These are phyloP conservation scores for Propithecus deckenii DNA, from an alignment of 2,797 vertebrate genomes.

Conservation along the genomic window DNA sequence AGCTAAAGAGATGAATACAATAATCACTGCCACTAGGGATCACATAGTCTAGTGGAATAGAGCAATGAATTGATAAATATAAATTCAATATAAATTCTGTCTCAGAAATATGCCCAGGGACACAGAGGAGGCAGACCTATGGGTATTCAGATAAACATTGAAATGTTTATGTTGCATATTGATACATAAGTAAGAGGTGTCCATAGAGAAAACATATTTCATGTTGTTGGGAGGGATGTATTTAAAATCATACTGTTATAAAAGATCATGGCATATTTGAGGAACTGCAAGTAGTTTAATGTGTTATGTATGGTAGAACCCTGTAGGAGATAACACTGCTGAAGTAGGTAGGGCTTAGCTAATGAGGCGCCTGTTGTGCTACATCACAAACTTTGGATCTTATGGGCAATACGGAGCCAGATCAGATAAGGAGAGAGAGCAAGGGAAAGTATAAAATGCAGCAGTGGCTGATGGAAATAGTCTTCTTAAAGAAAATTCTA, in stretches of 20 bases:
- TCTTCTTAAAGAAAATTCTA: not conserved
- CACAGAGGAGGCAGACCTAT: not conserved
- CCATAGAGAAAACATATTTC: not conserved
- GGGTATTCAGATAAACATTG: not conserved
- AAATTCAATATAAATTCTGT: not conserved
- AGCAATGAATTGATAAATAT: not conserved
- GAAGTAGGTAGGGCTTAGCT: not conserved
- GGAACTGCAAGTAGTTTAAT: not conserved
- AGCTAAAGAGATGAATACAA: not conserved
- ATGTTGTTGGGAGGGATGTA: not conserved
- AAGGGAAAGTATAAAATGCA: not conserved
- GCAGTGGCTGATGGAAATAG: not conserved
- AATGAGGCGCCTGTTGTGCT: not conserved
- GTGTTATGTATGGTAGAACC: not conserved
- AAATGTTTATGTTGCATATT: not conserved
- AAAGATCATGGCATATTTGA: not conserved
- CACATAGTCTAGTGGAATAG: not conserved
- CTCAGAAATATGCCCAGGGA: not conserved
- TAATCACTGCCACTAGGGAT: not conserved
- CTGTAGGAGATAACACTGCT: not conserved
- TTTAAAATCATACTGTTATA: not conserved
- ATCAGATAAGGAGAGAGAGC: not conserved
- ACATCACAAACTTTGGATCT: not conserved
- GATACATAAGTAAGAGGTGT: not conserved
- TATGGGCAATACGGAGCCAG: not conserved